Percentiles rank a stretch among this genome's conserved stretches.
Conservation (phyloP, 2,797 vertebrate species). For the Okamejei kenojei region DNA sequence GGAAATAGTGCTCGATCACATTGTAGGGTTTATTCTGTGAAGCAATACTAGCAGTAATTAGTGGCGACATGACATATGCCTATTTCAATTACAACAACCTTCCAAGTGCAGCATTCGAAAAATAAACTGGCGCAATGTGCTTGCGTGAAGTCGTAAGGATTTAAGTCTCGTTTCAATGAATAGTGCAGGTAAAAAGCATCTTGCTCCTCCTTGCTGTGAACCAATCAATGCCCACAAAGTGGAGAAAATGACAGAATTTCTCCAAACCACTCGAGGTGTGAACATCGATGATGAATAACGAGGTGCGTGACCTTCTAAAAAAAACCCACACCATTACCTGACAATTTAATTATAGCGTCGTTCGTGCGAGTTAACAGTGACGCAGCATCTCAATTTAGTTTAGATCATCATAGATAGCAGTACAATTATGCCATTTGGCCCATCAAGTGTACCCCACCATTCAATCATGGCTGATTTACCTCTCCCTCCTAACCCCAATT, state of each 20-base stretch:
- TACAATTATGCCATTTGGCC: background rate
- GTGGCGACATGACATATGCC: too few relatives aligned
- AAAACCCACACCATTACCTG: background rate
- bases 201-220: background rate
- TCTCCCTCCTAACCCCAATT: too few relatives aligned
- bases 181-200: background rate
- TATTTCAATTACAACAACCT: background rate
- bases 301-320: background rate
- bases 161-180: background rate
- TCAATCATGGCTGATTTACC: too few relatives aligned
- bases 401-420: too few relatives aligned
- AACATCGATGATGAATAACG: background rate
- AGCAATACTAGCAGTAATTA: slow-evolving; percentile 10
- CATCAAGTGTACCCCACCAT: too few relatives aligned
- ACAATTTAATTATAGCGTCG: background rate
- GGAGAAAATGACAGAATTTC: background rate
- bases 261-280: background rate
- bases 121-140: background rate
- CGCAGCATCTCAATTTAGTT: too few relatives aligned
- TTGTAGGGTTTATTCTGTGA: slow-evolving; percentile 63
- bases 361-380: background rate
- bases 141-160: background rate
- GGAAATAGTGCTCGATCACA: slow-evolving; percentile 68
- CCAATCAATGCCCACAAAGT: background rate
- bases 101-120: background rate